phyloP scores from a whole-genome alignment of 1,140 invertebrate species.

The Solen grandis region DNA sequence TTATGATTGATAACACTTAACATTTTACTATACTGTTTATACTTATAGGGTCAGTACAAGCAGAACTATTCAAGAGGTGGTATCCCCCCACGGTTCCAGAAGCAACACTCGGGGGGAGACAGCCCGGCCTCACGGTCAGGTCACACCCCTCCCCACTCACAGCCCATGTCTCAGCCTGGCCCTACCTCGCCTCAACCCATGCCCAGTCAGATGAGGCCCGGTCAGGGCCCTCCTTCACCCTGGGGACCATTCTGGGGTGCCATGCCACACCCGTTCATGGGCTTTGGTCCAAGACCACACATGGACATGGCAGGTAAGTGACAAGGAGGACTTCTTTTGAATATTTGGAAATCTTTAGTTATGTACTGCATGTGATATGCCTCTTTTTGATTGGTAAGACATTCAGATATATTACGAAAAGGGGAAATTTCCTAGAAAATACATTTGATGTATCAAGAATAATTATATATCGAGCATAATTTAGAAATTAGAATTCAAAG shows the following conservation, averaged over 20 bases:
- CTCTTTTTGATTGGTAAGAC: no score
- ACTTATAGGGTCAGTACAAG: slow-evolving; percentile 53
- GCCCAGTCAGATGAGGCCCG: slow-evolving; percentile 69
- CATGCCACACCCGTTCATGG: slow-evolving; percentile 75
- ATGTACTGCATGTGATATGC: background rate
- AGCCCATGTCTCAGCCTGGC: slow-evolving; percentile 52
- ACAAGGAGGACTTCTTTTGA: background rate
- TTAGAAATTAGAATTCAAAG: no score
- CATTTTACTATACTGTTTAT: no score
- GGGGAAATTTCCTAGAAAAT: no score
- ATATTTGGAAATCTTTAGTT: background rate
- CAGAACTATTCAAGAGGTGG: slow-evolving; percentile 30
- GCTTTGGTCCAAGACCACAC: slow-evolving; percentile 73
- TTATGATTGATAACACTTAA: no score
- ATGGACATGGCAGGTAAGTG: slow-evolving; percentile 76
- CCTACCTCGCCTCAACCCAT: slow-evolving; percentile 66
- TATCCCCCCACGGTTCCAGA: slow-evolving; percentile 92
- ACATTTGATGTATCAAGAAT: no score
- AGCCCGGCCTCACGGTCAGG: slow-evolving; percentile 41
- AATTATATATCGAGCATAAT: no score
- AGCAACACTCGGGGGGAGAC: slow-evolving; percentile 82
- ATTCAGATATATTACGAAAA: no score
- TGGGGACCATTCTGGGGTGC: slow-evolving; percentile 75
- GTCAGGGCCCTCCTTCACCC: slow-evolving; percentile 73
- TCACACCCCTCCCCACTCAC: slow-evolving; percentile 56